phyloP scores from a whole-genome alignment of 2,113 vertebrate genomes.

The Hyaena hyaena region DNA sequence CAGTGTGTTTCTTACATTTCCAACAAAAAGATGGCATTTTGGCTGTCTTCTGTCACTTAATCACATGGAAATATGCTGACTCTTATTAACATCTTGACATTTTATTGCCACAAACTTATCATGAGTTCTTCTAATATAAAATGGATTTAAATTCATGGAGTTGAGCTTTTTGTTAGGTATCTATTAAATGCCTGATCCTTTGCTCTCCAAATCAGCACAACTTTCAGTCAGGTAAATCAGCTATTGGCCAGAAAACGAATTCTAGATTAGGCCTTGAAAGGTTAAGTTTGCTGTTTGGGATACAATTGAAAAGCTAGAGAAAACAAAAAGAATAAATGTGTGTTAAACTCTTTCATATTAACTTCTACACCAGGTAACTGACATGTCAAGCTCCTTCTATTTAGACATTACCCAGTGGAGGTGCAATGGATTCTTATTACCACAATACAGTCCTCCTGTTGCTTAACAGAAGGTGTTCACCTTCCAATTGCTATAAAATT shows the following conservation, averaged over 20 bases:
- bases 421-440: constrained; percentile 54
- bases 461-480: constrained; percentile 68
- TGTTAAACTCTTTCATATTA: constrained; percentile 70
- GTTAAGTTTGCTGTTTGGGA: constrained; percentile 69
- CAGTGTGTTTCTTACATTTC: constrained; percentile 54
- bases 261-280: constrained; percentile 67
- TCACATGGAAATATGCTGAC: constrained; percentile 59
- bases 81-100: constrained; percentile 73
- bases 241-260: constrained; percentile 65
- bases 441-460: constrained; percentile 45
- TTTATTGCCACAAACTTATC: constrained; percentile 61
- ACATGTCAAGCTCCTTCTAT: constrained; percentile 54
- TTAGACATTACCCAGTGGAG: constrained; percentile 44
- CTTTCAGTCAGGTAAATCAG: constrained; percentile 69
- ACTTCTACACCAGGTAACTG: constrained; percentile 66
- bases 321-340: constrained; percentile 67
- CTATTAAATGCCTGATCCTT: constrained; percentile 66
- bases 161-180: constrained; percentile 47
- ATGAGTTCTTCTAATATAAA: constrained; percentile 60
- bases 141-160: constrained; percentile 60
- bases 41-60: constrained; percentile 72
- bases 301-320: constrained; percentile 65
- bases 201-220: constrained; percentile 61
- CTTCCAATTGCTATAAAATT: constrained; percentile 76
- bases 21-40: constrained; percentile 61